A percentile compares a stretch with the other conserved stretches of the same genome.
Conservation (phyloP, 2,797 vertebrate genomes). For the Oophaga sylvatica region DNA sequence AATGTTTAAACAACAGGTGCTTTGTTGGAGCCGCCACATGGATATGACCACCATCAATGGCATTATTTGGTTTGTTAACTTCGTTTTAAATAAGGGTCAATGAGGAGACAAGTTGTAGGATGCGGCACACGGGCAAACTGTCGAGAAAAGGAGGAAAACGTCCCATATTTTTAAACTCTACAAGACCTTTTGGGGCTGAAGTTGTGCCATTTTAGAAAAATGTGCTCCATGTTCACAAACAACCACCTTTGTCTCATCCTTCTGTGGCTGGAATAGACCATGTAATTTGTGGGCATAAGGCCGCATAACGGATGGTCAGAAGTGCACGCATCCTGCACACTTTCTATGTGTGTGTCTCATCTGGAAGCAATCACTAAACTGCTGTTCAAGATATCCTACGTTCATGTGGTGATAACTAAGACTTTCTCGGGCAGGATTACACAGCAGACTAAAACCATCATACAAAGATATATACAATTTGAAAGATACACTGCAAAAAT, state of each 20-base stretch:
- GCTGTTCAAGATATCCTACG: constrained; percentile 11
- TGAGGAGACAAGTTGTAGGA: neutral
- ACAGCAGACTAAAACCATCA: constrained; percentile 41
- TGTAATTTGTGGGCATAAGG: constrained; percentile 15
- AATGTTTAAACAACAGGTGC: constrained; percentile 22
- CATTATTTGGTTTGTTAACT: constrained; percentile 35
- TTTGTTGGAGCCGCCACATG: neutral
- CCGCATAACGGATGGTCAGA: constrained; percentile 14
- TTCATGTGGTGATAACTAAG: constrained; percentile 45
- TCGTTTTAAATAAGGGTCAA: neutral
- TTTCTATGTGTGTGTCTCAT: constrained; percentile 41
- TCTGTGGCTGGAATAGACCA: constrained; percentile 5
- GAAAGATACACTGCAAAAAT: constrained; percentile 2
- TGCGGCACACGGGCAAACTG: neutral
- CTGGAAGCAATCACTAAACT: constrained; percentile 39
- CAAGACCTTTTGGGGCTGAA: constrained; percentile 6
- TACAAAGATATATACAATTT: constrained; percentile 24
- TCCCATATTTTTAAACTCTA: constrained; percentile 7
- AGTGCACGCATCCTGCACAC: constrained; percentile 34
- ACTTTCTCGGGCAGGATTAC: constrained; percentile 15
- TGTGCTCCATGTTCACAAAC: constrained; percentile 18
- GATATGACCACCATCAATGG: constrained; percentile 12
- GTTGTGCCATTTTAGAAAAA: constrained; percentile 37
- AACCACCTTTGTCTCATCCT: constrained; percentile 25
- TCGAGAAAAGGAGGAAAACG: neutral